Conservation (phyloP, 92 coral and sea anemone genomes). For the Zoanthus gigantus region DNA sequence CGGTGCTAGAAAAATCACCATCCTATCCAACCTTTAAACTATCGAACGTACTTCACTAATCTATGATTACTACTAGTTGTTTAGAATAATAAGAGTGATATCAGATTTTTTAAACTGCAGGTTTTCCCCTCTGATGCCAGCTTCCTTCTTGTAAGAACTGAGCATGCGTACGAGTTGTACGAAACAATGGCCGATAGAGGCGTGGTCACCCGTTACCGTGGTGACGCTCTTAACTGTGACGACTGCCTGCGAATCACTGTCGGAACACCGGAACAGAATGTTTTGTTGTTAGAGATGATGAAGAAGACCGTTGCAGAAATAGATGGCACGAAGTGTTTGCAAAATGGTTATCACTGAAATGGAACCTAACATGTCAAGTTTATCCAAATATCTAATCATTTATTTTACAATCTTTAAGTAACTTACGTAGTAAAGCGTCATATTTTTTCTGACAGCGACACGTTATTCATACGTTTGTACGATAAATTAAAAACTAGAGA, state of each 20-base stretch:
- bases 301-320: conserved; percentile 42
- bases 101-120: conserved; percentile 3
- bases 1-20: no score
- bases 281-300: conserved; percentile 25
- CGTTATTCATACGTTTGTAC: not conserved
- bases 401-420: not conserved
- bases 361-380: not conserved
- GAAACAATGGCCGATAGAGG: conserved; percentile 58
- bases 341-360: not conserved
- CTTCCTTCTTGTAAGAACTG: conserved; percentile 45
- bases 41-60: no score
- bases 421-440: not conserved
- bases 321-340: not conserved
- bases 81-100: not conserved
- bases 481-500: no score
- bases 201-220: conserved; percentile 65
- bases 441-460: not conserved
- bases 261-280: conserved; percentile 48
- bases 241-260: conserved; percentile 55
- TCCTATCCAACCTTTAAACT: no score
- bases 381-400: not conserved
- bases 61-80: not conserved
- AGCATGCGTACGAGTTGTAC: conserved; percentile 59
- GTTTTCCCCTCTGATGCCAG: conserved; percentile 59
- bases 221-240: conserved; percentile 47